These are phyloP conservation scores for Corythornis cristatus DNA, from an alignment of 2,113 vertebrate species.

Conservation along the genomic window DNA sequence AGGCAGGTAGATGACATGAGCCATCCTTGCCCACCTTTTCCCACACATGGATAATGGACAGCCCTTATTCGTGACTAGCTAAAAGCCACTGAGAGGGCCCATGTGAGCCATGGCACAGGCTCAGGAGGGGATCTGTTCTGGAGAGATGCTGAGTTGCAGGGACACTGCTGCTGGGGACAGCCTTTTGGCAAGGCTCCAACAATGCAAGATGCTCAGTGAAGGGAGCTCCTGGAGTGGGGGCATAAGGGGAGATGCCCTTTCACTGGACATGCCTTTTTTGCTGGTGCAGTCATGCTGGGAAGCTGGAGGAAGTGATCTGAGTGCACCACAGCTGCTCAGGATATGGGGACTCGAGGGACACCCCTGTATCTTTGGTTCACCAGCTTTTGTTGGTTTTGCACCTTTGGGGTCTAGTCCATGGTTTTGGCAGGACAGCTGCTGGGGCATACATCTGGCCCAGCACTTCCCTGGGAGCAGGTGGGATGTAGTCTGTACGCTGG, in stretches of 20 bases:
- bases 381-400: not conserved
- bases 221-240: not conserved
- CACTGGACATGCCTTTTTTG: not conserved
- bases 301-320: not conserved
- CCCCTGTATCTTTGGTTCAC: accelerated
- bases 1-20: not conserved
- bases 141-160: accelerated
- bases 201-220: not conserved
- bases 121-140: not conserved
- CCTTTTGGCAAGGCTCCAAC: not conserved
- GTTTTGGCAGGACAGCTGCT: not conserved
- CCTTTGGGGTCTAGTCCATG: accelerated
- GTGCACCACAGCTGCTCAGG: accelerated
- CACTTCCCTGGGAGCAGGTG: accelerated
- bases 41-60: accelerated
- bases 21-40: not conserved
- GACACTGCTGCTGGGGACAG: not conserved
- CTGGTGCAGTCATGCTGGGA: not conserved
- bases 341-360: not conserved
- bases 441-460: accelerated
- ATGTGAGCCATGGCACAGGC: accelerated
- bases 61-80: not conserved
- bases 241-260: not conserved
- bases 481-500: accelerated
- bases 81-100: accelerated